Evolutionary conservation across 1,140 invertebrate genomes (phyloP), one percentile per base, ranked within the genome.

Genomic region (Metopolophium dirhodum): DNA sequence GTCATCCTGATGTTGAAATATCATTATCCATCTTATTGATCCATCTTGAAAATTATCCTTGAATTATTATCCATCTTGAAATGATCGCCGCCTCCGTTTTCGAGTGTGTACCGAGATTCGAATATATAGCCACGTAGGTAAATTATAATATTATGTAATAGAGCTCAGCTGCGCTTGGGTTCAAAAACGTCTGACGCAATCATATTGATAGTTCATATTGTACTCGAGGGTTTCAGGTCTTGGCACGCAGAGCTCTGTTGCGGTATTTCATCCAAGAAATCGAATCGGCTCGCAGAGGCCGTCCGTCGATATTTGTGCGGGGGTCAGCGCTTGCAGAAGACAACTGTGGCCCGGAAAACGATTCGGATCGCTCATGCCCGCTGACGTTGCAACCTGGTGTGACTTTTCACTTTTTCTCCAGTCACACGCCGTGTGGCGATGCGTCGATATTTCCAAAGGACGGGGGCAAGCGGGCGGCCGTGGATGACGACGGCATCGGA

Each of bases 391-490:
- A 96, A 94, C 91, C 95, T n/a, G 95, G 95, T 23, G 95, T 98
- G 86, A 95, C 96, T 30, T 99, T 98, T 95, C 97, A 98, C 95
- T 97, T 99, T 94, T 98, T 97, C 94, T 97, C 97, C 45, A 98
- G 97, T 94, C 97, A 98, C 94, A 96, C 97, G 77, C 98, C 98
- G 86, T 99, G 98, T 96, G 99, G 99, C 0, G 99, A 99, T 96
- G 98, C 98, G 41, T 97, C 98, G n/a, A 99, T 99, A 94, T 97
- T 98, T 95, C 93, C 94, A 7, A 94, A 94, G 83, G 88, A 88
- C 51, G 54, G 20, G 22, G 11, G 41, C 1, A 86, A 14, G 87
- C 94, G 95, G 85, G 83, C 94, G 61, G 94, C 94, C 94, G 95
- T 95, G 93, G 94, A 95, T 26, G 41, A 89, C 54, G 77, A 93